A percentile compares a stretch with the other conserved stretches of the same genome.
Evolutionary conservation across 2,888 invertebrate species (phyloP).

Genomic region (Synanthedon andrenaeformis): DNA sequence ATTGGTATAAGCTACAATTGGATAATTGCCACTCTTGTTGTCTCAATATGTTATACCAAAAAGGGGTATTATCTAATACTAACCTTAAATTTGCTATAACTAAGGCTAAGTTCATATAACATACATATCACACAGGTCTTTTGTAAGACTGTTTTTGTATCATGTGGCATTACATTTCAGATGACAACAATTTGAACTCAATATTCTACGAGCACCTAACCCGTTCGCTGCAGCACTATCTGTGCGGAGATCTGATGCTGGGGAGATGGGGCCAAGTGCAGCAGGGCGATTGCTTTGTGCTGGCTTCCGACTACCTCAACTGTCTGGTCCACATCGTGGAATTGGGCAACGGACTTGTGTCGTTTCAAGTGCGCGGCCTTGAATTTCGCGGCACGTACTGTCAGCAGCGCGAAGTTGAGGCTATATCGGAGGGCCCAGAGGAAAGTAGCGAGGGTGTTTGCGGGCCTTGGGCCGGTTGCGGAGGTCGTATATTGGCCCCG

Average conservation of each 20-base stretch:
- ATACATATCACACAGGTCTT: no score
- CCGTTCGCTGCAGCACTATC: slow-evolving; percentile 92
- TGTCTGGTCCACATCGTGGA: slow-evolving; percentile 98
- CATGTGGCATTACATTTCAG: slow-evolving; percentile 53
- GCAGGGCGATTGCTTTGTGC: slow-evolving; percentile 96
- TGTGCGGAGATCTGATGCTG: slow-evolving; percentile 92
- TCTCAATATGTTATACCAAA: no score
- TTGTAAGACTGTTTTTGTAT: no score
- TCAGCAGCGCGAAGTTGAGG: slow-evolving; percentile 98
- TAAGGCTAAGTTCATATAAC: no score
- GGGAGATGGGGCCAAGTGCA: slow-evolving; percentile 97
- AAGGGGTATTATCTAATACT: neutral
- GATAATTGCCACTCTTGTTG: no score
- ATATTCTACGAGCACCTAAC: slow-evolving; percentile 99
- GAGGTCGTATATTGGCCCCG: slow-evolving; percentile 89
- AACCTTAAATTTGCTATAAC: no score
- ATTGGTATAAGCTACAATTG: neutral
- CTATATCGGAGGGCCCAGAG: slow-evolving; percentile 96
- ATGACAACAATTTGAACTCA: slow-evolving; percentile 98
- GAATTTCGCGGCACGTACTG: slow-evolving; percentile 99
- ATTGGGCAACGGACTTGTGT: slow-evolving; percentile 96
- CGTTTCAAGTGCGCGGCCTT: slow-evolving; percentile 96
- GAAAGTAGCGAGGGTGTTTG: slow-evolving; percentile 80
- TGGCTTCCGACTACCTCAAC: slow-evolving; percentile 98
- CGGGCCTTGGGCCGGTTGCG: slow-evolving; percentile 62